Evolutionary conservation across 1,140 invertebrate genomes (phyloP).

Genomic region (Chrysomallon squamiferum): DNA sequence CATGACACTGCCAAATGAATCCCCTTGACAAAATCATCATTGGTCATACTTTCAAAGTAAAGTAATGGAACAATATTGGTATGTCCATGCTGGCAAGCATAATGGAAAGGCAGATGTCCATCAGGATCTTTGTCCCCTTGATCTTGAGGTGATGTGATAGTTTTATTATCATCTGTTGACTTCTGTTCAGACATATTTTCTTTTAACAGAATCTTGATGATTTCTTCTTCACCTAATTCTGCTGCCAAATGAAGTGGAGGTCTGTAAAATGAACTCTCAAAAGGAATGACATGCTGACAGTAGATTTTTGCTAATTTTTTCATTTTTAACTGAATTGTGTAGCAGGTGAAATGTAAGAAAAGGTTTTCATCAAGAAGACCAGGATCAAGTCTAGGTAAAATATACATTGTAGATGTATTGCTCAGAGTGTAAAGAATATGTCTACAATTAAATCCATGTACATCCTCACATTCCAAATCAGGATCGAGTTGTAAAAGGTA

Average conservation of each 20-base stretch:
- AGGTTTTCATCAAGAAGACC: conserved; percentile 19
- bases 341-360: conserved; percentile 13
- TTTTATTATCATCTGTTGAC: neutral
- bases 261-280: conserved; percentile 6
- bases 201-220: conserved; percentile 20
- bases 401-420: conserved; percentile 10
- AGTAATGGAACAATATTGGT: conserved; percentile 13
- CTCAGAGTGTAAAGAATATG: conserved; percentile 17
- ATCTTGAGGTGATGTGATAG: neutral
- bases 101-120: conserved; percentile 37
- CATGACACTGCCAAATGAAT: conserved; percentile 19
- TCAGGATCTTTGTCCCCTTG: conserved; percentile 11
- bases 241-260: conserved; percentile 28
- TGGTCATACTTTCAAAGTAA: conserved; percentile 15
- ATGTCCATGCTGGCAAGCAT: conserved; percentile 29
- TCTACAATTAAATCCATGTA: conserved; percentile 21
- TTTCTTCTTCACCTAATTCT: conserved; percentile 13
- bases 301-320: conserved; percentile 1
- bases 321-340: conserved; percentile 9
- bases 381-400: conserved; percentile 20
- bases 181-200: neutral
- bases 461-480: conserved; percentile 16
- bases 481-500: conserved; percentile 34
- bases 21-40: conserved; percentile 23
- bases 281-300: conserved; percentile 8